Base-by-base conservation (phyloP, 1,140 invertebrate genomes). In the Brachionus angularis region DNA sequence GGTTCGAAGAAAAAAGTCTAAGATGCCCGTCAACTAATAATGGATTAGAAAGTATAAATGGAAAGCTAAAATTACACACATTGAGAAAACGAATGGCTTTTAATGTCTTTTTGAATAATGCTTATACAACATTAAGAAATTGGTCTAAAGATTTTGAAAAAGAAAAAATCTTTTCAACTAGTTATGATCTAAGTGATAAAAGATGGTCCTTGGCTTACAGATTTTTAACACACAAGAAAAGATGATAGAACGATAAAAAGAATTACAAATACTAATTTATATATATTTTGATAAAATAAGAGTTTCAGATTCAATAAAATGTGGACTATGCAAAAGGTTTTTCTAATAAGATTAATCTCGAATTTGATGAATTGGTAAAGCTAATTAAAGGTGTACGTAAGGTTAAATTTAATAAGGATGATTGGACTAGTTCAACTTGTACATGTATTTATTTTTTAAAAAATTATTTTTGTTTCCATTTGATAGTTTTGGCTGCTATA, bases 391-490 rank as follows among this genome's bases (percentile, higher is more conserved):
- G 23, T 47, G 44, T 47, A 7, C 16, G 44, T 3, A 47, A 18
- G 16, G 23, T 47, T 23, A 49, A 49, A 49, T 49, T 49, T 47
- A 47, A 47, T 47, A 49, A 5, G 27, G 46, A 49, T 25, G 5
- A 5, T 25, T 49, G 46, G 46, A 12, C 14, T 23, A 10, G 16
- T 4, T 49, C 46, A 21, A 21, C 5, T 49, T 49, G 16, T 25
- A 49, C 46, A 5, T 49, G 46, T 12, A 49, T 18, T 12, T 23
- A 49, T 49, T 49, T 23, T 49, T 12, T 49, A 49, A 49, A 12
- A 49, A 49, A 49, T 12, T 49, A 49, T 49, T 49, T 49, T 49
- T 49, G 46, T 49, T 49, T 23, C 27, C 46, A 21, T 49, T 49
- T 49, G 14, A 21, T 25, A 21, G 46, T 49, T 7, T 5, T 25